phyloP scores from a whole-genome alignment of 2,888 invertebrate species.

The Spicauda simplicius region DNA sequence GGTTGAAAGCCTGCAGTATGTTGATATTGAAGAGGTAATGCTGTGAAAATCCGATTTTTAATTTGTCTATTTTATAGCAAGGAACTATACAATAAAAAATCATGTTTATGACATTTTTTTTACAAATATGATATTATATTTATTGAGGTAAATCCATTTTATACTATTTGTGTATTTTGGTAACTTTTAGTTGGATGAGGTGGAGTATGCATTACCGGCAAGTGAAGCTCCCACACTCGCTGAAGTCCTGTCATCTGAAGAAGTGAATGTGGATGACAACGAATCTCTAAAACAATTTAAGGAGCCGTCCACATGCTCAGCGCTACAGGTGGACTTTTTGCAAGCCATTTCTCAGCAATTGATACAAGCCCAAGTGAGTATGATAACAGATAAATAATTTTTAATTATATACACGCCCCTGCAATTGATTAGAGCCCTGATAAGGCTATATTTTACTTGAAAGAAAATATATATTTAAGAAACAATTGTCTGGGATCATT shows the following conservation, averaged over 20 bases:
- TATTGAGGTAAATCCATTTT: background rate
- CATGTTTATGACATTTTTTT: background rate
- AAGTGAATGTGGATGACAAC: conserved; percentile 52
- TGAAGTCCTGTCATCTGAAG: conserved; percentile 68
- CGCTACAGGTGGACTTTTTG: conserved; percentile 85
- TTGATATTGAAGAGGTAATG: conserved; percentile 89
- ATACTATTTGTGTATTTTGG: no score
- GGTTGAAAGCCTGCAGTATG: conserved; percentile 87
- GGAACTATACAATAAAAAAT: no score
- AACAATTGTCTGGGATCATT: no score
- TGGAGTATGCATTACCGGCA: conserved; percentile 76
- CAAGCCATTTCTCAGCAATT: conserved; percentile 96
- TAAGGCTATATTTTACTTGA: background rate
- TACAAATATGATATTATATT: background rate
- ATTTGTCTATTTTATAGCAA: no score
- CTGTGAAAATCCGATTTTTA: background rate
- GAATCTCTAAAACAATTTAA: conserved; percentile 51
- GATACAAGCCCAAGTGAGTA: conserved; percentile 90
- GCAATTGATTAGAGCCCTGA: no score
- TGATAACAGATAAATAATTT: background rate
- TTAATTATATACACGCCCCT: background rate
- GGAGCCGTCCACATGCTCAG: conserved; percentile 69
- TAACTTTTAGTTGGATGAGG: conserved; percentile 69
- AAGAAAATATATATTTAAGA: no score
- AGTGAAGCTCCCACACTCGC: conserved; percentile 78